phyloP scores from a whole-genome alignment of 1,140 invertebrate genomes.

The Pemphigus obesinymphae region DNA sequence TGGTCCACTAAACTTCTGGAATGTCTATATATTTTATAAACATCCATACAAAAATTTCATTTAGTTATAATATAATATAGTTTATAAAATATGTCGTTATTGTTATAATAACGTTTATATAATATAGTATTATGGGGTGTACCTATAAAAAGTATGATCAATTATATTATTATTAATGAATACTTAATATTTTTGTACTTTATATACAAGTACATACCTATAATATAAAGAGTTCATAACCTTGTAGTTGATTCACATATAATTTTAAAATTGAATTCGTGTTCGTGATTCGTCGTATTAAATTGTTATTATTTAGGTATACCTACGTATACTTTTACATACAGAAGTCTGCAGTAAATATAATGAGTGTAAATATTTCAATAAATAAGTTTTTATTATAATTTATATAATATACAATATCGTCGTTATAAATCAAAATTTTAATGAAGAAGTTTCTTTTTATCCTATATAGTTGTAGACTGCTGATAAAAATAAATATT shows the following conservation, averaged over 20 bases:
- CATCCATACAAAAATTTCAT: background rate
- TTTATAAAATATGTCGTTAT: background rate
- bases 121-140: background rate
- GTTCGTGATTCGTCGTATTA: background rate
- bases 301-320: background rate
- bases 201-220: too few species aligned
- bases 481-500: too few species aligned
- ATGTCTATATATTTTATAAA: background rate
- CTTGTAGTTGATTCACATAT: background rate
- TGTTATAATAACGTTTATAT: background rate
- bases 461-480: too few species aligned
- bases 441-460: too few species aligned
- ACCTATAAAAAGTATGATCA: background rate
- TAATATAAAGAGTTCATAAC: background rate
- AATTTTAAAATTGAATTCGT: background rate
- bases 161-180: background rate
- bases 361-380: background rate
- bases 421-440: too few species aligned
- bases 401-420: too few species aligned
- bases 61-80: background rate
- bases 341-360: background rate
- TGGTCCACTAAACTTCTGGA: constrained; percentile 7
- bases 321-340: background rate
- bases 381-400: too few species aligned
- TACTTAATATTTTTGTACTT: background rate